Evolutionary conservation across 2,113 vertebrate species (phyloP).

Genomic region (Anarhynchus alexandrinus): DNA sequence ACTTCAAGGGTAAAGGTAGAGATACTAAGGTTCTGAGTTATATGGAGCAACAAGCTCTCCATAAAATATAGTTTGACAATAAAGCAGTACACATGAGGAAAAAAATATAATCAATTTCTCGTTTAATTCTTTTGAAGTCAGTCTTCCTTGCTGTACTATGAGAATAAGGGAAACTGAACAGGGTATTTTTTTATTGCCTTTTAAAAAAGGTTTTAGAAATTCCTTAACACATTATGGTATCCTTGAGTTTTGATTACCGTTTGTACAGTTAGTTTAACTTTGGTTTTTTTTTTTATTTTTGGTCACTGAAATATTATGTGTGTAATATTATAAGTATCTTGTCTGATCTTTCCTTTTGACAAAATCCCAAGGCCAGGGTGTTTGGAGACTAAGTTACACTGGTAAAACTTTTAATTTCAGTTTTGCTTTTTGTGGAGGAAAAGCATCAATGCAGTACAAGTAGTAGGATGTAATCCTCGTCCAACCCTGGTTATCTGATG

Average conservation of each 20-base stretch:
- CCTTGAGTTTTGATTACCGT: background rate
- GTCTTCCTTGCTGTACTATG: background rate
- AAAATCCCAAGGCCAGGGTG: background rate
- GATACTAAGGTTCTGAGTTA: background rate
- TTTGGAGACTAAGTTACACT: background rate
- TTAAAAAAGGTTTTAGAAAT: background rate
- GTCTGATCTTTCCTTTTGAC: background rate
- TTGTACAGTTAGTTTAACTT: background rate
- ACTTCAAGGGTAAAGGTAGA: background rate
- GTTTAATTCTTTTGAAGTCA: background rate
- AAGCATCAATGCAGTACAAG: background rate
- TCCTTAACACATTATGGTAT: background rate
- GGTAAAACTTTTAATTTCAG: background rate
- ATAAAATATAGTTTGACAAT: background rate
- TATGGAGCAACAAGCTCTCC: background rate
- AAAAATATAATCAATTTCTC: background rate
- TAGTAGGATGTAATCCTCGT: background rate
- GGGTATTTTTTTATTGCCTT: background rate
- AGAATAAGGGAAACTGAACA: background rate
- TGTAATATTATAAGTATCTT: background rate
- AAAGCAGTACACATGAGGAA: accelerated
- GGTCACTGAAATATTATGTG: background rate
- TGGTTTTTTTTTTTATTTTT: background rate
- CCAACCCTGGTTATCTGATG: background rate
- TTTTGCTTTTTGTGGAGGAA: background rate